These are phyloP conservation scores for Trachelipus rathkii DNA, from an alignment of 1,140 invertebrate genomes.

Conservation along the genomic window DNA sequence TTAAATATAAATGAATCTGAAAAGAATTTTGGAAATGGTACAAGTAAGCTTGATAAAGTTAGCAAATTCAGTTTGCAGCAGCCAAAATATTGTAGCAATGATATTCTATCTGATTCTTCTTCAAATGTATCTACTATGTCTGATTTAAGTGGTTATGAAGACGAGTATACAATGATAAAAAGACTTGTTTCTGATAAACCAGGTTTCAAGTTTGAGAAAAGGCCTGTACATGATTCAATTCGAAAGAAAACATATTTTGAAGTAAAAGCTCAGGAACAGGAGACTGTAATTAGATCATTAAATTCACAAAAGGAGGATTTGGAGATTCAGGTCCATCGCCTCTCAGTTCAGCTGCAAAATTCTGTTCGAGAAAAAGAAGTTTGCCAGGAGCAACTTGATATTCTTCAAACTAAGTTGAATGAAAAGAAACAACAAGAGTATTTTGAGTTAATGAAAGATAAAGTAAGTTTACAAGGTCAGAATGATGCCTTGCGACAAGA, in stretches of 20 bases:
- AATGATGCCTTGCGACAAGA: constrained; percentile 36
- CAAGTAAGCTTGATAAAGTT: constrained; percentile 25
- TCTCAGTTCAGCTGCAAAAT: constrained; percentile 41
- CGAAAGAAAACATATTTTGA: no score
- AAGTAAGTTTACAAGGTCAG: constrained; percentile 34
- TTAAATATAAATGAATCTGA: constrained; percentile 26
- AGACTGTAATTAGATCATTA: constrained; percentile 31
- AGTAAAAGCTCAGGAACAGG: constrained; percentile 12
- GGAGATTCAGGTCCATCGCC: constrained; percentile 35
- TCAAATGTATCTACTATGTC: constrained; percentile 39
- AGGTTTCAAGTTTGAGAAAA: constrained; percentile 4
- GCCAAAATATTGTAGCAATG: constrained; percentile 10
- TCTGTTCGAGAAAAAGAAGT: constrained; percentile 39
- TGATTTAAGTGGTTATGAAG: constrained; percentile 41
- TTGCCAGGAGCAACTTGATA: constrained; percentile 34
- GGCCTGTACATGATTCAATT: not conserved
- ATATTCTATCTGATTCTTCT: constrained; percentile 29
- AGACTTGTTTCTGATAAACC: constrained; percentile 31
- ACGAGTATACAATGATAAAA: constrained; percentile 37
- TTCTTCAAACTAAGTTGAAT: constrained; percentile 37
- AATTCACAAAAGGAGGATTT: constrained; percentile 36
- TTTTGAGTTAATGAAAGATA: constrained; percentile 39
- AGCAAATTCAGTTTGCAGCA: constrained; percentile 22
- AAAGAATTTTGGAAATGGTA: constrained; percentile 17
- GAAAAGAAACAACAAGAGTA: constrained; percentile 38